Evolutionary conservation across 2,113 vertebrate species (phyloP).

Genomic region (Centropus bengalensis): DNA sequence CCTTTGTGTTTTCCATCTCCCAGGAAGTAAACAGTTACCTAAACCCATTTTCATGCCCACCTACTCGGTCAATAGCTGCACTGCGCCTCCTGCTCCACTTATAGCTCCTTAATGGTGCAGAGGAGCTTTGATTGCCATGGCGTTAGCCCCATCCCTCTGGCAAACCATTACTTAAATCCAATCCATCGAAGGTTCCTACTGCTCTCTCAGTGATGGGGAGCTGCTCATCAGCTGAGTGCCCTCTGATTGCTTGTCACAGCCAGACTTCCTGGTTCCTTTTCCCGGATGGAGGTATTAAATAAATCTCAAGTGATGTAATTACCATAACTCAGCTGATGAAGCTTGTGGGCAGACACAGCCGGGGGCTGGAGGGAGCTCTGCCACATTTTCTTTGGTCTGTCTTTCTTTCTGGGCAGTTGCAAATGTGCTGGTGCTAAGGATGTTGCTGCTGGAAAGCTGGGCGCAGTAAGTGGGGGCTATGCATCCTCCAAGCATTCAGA

Average conservation of each 20-base stretch:
- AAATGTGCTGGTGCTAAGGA: not conserved
- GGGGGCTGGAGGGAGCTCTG: not conserved
- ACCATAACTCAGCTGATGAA: slow-evolving; percentile 10
- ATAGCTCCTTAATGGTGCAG: slow-evolving; percentile 58
- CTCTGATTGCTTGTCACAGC: slow-evolving; percentile 56
- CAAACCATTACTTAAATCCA: slow-evolving; percentile 60
- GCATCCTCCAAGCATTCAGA: not conserved
- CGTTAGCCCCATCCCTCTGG: slow-evolving; percentile 43
- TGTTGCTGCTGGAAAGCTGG: not conserved
- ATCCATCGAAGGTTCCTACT: not conserved
- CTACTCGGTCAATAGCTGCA: slow-evolving; percentile 52
- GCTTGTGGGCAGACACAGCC: slow-evolving; percentile 7
- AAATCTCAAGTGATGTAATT: slow-evolving; percentile 54
- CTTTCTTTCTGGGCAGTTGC: slow-evolving; percentile 1
- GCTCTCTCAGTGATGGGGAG: slow-evolving; percentile 31
- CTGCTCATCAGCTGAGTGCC: slow-evolving; percentile 53
- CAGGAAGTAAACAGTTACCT: slow-evolving; percentile 46
- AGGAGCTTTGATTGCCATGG: slow-evolving; percentile 49
- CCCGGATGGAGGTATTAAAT: slow-evolving; percentile 16
- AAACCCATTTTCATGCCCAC: slow-evolving; percentile 57
- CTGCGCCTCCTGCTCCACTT: slow-evolving; percentile 49
- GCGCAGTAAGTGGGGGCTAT: not conserved
- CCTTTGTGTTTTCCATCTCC: slow-evolving; percentile 43
- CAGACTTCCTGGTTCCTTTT: slow-evolving; percentile 55
- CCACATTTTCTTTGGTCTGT: not conserved